These are phyloP conservation scores for Siphamia tubifer DNA, from an alignment of 2,113 vertebrate species.

Conservation along the genomic window DNA sequence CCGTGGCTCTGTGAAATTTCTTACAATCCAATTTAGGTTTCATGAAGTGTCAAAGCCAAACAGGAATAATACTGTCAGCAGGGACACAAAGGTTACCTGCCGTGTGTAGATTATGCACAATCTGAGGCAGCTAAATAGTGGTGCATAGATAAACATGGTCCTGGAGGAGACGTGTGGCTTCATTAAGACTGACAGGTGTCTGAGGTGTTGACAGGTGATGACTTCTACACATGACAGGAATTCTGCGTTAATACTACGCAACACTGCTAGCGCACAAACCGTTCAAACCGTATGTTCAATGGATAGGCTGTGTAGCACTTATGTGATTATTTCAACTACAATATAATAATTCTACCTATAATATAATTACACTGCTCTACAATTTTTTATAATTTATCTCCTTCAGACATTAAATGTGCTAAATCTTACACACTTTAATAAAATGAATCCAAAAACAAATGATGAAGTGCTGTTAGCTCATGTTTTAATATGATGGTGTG, in stretches of 20 bases:
- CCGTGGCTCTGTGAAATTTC: conserved; percentile 48
- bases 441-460: no score
- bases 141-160: conserved; percentile 14
- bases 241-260: conserved; percentile 18
- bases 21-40: conserved; percentile 66
- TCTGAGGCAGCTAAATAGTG: background rate
- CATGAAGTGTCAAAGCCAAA: conserved; percentile 57
- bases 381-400: no score
- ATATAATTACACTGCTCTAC: no score
- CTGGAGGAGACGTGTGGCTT: background rate
- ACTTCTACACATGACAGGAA: conserved; percentile 8
- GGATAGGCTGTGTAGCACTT: no score
- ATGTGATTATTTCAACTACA: no score
- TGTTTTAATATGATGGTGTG: no score
- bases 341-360: no score
- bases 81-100: conserved; percentile 49
- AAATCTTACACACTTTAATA: no score
- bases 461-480: no score
- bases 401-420: no score
- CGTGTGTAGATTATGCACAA: conserved; percentile 20
- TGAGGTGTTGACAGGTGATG: conserved; percentile 39
- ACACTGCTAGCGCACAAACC: conserved; percentile 46
- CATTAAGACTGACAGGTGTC: conserved; percentile 54
- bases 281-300: no score
- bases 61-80: conserved; percentile 51